Percentiles rank a stretch among this genome's conserved stretches.
These are phyloP conservation scores for Ostrea denselamellosa DNA, from an alignment of 1,140 invertebrate genomes.

Conservation along the genomic window DNA sequence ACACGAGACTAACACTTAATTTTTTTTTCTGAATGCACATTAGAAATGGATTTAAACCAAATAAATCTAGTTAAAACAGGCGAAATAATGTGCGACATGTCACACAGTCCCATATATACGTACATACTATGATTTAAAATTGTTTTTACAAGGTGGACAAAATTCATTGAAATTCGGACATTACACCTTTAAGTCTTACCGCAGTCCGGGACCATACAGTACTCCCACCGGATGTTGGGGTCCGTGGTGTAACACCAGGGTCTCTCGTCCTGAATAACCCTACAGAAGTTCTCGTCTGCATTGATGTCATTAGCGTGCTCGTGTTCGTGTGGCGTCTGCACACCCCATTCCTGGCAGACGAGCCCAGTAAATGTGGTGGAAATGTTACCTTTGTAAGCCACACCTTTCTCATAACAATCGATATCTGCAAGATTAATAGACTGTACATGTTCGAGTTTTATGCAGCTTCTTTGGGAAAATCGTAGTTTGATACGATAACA, in stretches of 20 bases:
- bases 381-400: slow-evolving; percentile 31
- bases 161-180: too few relatives aligned
- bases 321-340: slow-evolving; percentile 57
- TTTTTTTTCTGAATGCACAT: too few relatives aligned
- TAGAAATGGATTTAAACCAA: too few relatives aligned
- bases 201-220: slow-evolving; percentile 53
- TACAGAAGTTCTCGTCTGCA: slow-evolving; percentile 92
- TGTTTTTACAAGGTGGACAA: too few relatives aligned
- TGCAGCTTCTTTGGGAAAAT: too few relatives aligned
- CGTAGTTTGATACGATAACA: too few relatives aligned
- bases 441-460: neutral
- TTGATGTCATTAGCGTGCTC: neutral
- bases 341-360: slow-evolving; percentile 61
- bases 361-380: slow-evolving; percentile 53
- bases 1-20: too few relatives aligned
- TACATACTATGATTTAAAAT: too few relatives aligned
- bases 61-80: too few relatives aligned
- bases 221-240: slow-evolving; percentile 76
- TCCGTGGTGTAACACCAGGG: slow-evolving; percentile 97
- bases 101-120: too few relatives aligned
- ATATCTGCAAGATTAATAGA: neutral
- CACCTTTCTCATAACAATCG: slow-evolving; percentile 1
- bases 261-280: slow-evolving; percentile 94
- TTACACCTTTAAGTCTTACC: too few relatives aligned
- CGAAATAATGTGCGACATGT: too few relatives aligned